Evolutionary conservation across 2,888 invertebrate genomes (phyloP).

Genomic region (Tetropium fuscum): DNA sequence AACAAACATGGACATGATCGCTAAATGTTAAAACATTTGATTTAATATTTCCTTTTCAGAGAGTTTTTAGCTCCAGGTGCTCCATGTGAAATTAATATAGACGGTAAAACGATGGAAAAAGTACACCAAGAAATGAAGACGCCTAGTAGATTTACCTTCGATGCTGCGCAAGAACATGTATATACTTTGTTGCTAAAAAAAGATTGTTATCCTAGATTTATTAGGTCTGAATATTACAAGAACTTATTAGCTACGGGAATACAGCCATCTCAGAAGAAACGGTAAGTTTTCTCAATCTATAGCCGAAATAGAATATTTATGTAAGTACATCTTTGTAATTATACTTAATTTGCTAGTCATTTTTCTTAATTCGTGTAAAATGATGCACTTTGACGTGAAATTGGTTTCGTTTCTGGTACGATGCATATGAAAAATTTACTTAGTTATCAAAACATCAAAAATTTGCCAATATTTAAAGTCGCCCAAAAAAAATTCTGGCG

Average conservation of each 20-base stretch:
- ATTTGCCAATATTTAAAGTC: no score
- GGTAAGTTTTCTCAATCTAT: conserved; percentile 66
- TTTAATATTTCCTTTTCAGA: conserved; percentile 74
- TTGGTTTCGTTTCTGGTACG: no score
- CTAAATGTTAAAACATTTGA: no score
- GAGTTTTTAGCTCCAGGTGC: conserved; percentile 95
- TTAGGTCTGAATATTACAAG: conserved; percentile 96
- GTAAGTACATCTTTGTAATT: no score
- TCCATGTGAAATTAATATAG: conserved; percentile 97
- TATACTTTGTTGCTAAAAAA: conserved; percentile 96
- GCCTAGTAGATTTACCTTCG: conserved; percentile 91
- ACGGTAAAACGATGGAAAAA: conserved; percentile 94
- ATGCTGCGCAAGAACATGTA: conserved; percentile 96
- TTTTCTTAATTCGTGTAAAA: no score
- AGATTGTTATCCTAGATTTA: conserved; percentile 97
- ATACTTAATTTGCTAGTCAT: no score
- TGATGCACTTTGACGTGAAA: no score
- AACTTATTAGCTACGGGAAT: conserved; percentile 84
- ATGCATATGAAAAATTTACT: no score
- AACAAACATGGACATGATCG: no score
- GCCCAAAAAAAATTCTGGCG: no score
- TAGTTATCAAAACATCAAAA: no score
- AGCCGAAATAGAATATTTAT: no score
- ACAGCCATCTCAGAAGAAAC: conserved; percentile 88
- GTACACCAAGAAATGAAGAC: conserved; percentile 85